A percentile compares a stretch with the other conserved stretches of the same genome.
phyloP scores from a whole-genome alignment of 2,797 vertebrate species.

The Gastrophryne carolinensis region DNA sequence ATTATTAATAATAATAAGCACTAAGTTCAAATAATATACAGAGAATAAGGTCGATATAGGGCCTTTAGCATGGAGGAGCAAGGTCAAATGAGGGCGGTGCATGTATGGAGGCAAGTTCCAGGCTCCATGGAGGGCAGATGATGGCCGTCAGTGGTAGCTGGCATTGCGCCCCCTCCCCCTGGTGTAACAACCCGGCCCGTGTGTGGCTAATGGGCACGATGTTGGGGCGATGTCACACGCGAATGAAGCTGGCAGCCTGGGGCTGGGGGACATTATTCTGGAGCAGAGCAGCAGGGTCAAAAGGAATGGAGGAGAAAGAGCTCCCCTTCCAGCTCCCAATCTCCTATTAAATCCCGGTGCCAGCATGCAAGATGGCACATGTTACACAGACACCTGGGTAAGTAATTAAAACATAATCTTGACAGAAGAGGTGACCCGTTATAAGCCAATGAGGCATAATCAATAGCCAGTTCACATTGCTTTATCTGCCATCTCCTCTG shows the following conservation, averaged over 20 bases:
- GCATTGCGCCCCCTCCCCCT: not conserved
- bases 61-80: too few relatives aligned
- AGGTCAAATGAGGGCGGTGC: too few relatives aligned
- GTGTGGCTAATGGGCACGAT: slow-evolving; percentile 1
- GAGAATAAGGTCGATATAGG: too few relatives aligned
- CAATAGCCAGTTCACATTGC: slow-evolving; percentile 29
- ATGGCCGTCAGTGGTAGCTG: too few relatives aligned
- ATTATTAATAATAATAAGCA: too few relatives aligned
- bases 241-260: not conserved
- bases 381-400: slow-evolving; percentile 26
- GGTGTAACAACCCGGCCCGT: slow-evolving; percentile 11
- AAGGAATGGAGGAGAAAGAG: not conserved
- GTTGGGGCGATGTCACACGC: slow-evolving; percentile 27
- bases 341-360: slow-evolving; percentile 31
- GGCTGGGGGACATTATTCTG: too few relatives aligned
- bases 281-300: slow-evolving; percentile 39
- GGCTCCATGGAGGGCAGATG: too few relatives aligned
- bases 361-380: slow-evolving; percentile 22
- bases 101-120: too few relatives aligned
- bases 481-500: too few relatives aligned
- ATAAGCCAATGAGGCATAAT: slow-evolving; percentile 43
- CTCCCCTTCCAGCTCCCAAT: not conserved
- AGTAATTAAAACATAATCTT: slow-evolving; percentile 49
- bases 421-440: slow-evolving; percentile 44
- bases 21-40: too few relatives aligned